Percentiles rank a stretch among this genome's conserved stretches.
Evolutionary conservation across 2,113 vertebrate species (phyloP).

Genomic region (Mastomys coucha): DNA sequence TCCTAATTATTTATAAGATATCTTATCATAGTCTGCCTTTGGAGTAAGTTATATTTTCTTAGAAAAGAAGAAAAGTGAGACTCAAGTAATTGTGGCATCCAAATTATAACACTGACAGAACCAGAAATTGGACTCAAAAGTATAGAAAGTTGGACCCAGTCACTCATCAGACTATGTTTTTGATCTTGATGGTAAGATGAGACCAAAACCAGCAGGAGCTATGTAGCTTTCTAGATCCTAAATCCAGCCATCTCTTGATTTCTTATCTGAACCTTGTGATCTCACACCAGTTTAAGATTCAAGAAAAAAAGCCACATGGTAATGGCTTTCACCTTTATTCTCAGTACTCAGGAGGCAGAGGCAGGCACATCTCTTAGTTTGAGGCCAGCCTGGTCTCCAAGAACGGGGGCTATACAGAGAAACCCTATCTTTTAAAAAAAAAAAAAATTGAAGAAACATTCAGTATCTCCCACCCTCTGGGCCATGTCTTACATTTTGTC

Average conservation of each 20-base stretch:
- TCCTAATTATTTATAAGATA: constrained; percentile 61
- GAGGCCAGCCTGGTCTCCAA: not conserved
- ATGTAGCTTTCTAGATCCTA: not conserved
- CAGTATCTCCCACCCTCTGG: not conserved
- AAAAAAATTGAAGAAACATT: not conserved
- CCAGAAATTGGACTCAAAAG: constrained; percentile 42
- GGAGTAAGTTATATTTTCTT: constrained; percentile 70
- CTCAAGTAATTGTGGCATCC: constrained; percentile 36
- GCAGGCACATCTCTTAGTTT: not conserved
- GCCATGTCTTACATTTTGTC: not conserved
- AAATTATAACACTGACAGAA: not conserved
- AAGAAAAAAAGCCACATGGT: not conserved
- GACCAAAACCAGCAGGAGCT: not conserved
- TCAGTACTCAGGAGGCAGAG: not conserved
- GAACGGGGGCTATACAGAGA: not conserved
- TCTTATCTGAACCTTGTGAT: not conserved
- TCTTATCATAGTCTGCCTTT: constrained; percentile 66
- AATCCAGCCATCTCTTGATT: not conserved
- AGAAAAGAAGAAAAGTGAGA: constrained; percentile 53
- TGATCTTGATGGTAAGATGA: not conserved
- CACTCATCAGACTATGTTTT: not conserved
- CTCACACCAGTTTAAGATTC: not conserved
- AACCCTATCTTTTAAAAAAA: not conserved
- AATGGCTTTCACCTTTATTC: not conserved
- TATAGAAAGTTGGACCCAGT: constrained; percentile 35